A percentile compares a stretch with the other conserved stretches of the same genome.
phyloP scores from a whole-genome alignment of 1,140 invertebrate genomes.

The Neodiprion lecontei region DNA sequence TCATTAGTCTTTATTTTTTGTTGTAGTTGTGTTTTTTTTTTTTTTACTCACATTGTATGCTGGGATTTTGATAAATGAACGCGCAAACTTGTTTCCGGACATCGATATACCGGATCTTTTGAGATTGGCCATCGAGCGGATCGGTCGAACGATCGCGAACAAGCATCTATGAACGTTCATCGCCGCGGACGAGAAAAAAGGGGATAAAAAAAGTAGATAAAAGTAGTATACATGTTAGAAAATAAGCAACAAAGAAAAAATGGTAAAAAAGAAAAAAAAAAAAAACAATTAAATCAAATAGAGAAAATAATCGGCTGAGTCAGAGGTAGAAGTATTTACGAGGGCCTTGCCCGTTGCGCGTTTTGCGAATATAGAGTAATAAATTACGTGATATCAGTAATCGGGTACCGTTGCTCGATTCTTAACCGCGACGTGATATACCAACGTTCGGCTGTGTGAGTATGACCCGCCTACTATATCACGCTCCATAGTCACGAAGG shows the following conservation, averaged over 20 bases:
- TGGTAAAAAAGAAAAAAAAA: too few species aligned
- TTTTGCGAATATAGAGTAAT: conserved; percentile 55
- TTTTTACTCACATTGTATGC: too few species aligned
- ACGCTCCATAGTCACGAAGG: not conserved
- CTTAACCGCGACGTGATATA: conserved; percentile 16
- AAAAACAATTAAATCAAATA: too few species aligned
- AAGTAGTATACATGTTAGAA: too few species aligned
- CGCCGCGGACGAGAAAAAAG: too few species aligned
- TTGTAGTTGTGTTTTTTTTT: too few species aligned
- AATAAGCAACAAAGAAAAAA: too few species aligned
- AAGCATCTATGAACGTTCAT: too few species aligned
- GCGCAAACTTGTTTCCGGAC: not conserved
- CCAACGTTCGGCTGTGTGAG: conserved; percentile 9
- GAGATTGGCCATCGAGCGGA: not conserved
- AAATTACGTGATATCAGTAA: conserved; percentile 60
- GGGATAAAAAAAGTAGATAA: too few species aligned
- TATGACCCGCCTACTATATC: conserved; percentile 18
- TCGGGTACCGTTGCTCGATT: conserved; percentile 30
- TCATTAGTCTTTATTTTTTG: too few species aligned
- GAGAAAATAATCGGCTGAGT: conserved; percentile 49
- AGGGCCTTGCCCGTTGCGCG: conserved; percentile 44
- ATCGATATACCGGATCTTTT: not conserved
- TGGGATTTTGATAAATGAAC: too few species aligned
- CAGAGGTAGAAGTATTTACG: conserved; percentile 52
- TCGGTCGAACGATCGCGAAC: too few species aligned